Base-by-base conservation (phyloP, 2,888 invertebrate genomes). In the Oxycera nigricornis region DNA sequence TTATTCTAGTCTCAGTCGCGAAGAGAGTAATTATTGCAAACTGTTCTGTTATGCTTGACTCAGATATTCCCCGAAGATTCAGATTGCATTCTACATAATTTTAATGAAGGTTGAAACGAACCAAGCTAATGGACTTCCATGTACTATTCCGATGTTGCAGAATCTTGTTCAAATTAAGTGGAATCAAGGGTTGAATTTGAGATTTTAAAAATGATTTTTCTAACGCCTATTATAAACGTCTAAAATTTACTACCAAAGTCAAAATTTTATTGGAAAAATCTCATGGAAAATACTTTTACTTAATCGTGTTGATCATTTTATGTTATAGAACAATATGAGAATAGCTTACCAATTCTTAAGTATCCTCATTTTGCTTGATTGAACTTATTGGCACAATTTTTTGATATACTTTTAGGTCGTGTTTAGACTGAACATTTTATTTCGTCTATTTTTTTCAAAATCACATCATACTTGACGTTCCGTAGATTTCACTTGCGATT, bases 311-410 rank as follows among this genome's bases (percentile, higher is more conserved):
- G n/a, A n/a, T n/a, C n/a, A n/a, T n/a, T n/a, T n/a, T n/a, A n/a
- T n/a, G n/a, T 14, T 3, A 14, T 46, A 3, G 46, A 14, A 46
- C 14, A 46, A 14, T n/a, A 3, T 46, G 3, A 46, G 14, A 46
- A 7, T 0, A 22, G 50, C 81, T 81, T 80, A 83, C 83, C 83
- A 83, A 79, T 82, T 81, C 79, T 83, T 83, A 24, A 83, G 77
- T 74, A 83, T 83, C 78, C 83, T 81, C 83, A 83, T 83, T 78
- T 79, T 78, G 74, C 0, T 55, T 52, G 28, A 14, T 68, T 62
- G 67, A 59, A 26, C 61, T 72, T 75, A 14, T 74, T 46, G 46
- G 6, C 46, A 46, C 46, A 14, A 46, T 46, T 46, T 46, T 3
- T 46, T 3, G 14, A 62, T 46, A 46, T 35, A 46, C 35, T 62